Evolutionary conservation across 2,797 vertebrate species (phyloP), one percentile per base, ranked within the genome.

Genomic region (Pangasius sanitwongsei): DNA sequence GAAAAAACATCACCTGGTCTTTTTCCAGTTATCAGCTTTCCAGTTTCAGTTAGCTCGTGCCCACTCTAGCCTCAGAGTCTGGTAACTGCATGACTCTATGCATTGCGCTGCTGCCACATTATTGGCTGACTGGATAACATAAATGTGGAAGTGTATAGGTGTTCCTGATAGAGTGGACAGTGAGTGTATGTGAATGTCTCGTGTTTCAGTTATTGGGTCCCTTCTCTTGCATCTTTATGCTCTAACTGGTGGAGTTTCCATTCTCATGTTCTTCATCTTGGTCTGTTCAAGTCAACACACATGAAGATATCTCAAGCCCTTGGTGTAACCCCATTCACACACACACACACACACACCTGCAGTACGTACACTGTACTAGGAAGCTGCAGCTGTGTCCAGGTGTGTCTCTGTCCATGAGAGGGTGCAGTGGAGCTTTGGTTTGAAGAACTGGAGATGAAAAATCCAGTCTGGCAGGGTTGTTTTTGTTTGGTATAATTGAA

Each of bases 401-500:
- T 91, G 34, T 70, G 28, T 7, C 31, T 78, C 65, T 81, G 70
- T 50, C 94, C 96, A 95, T 93, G 91, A 95, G 96, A 95, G 95
- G 94, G 92, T 92, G 78, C 70, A 78, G 77, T 88, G 86, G 92
- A 92, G 92, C 37, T 80, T 74, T 80, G 63, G n/a, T 80, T 78
- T 91, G 9, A 41, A 16, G 34, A 83, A 7, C 57, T 63, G 20
- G 37, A 61, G 86, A 53, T 72, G 37, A 75, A 37, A 86, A 81
- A 59, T 23, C 50, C 69, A 28, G 53, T 34, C 70, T 88, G 89
- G 92, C 53, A 92, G 91, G 86, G 92, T 77, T 86, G 57, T 89
- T 94, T 92, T 92, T 93, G 91, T 94, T 94, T 92, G 87, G 91
- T 94, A 94, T 94, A 92, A 95, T 93, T 94, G 89, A 95, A 94